Percentiles rank a stretch among this genome's conserved stretches.
Conservation (phyloP, 2,888 invertebrate genomes). For the Epinotia nisella region DNA sequence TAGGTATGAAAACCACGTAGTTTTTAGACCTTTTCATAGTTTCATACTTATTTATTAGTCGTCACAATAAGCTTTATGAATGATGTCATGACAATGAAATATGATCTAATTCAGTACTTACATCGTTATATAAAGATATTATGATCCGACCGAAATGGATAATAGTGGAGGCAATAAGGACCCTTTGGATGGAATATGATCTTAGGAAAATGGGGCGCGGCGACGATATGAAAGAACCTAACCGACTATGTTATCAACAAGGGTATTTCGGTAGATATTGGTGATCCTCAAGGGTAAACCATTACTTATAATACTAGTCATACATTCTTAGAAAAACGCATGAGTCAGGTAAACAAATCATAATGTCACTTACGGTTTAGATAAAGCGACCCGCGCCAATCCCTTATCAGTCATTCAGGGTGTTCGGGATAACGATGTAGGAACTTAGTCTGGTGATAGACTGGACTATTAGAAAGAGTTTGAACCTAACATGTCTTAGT, state of each 20-base stretch:
- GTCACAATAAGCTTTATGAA: no score
- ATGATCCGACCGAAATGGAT: conserved; percentile 25
- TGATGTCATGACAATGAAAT: conserved; percentile 12
- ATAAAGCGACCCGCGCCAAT: conserved; percentile 14
- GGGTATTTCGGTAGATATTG: conserved; percentile 31
- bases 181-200: conserved; percentile 31
- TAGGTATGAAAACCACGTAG: background rate
- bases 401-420: no score
- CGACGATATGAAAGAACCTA: conserved; percentile 32
- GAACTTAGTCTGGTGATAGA: no score
- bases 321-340: conserved; percentile 4
- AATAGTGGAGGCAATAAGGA: conserved; percentile 30
- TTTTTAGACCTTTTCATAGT: background rate
- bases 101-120: conserved; percentile 14
- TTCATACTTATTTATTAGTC: background rate
- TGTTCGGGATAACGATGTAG: no score
- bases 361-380: background rate
- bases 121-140: conserved; percentile 25
- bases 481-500: no score
- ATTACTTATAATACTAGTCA: conserved; percentile 3
- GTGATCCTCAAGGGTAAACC: conserved; percentile 6
- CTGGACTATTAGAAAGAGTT: no score
- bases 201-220: conserved; percentile 29
- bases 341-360: conserved; percentile 26
- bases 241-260: conserved; percentile 28